These are phyloP conservation scores for Naso thynnoides DNA, from an alignment of 2,797 vertebrate genomes.

Conservation along the genomic window DNA sequence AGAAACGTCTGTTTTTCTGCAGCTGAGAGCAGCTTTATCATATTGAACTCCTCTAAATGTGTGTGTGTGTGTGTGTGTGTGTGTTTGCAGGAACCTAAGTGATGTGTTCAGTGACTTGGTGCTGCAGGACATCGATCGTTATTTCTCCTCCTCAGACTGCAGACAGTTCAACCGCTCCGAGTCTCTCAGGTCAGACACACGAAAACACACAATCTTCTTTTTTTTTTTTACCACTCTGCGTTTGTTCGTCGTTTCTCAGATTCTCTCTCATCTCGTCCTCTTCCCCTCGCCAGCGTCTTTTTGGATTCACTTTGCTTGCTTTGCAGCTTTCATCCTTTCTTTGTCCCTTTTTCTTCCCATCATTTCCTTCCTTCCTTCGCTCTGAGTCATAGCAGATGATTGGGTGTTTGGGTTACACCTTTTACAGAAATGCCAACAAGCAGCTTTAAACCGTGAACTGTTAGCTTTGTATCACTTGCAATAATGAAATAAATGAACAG, in stretches of 20 bases:
- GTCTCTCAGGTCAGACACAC: constrained; percentile 86
- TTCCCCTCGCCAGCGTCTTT: not conserved
- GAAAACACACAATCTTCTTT: no score
- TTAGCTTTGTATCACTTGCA: no score
- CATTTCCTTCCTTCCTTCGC: no score
- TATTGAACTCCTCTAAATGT: not conserved
- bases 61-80: not conserved
- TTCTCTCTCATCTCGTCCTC: not conserved
- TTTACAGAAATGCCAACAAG: no score
- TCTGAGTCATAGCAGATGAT: no score
- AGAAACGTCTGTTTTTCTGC: no score
- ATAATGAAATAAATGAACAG: no score
- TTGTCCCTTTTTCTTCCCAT: no score
- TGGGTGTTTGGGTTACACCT: no score
- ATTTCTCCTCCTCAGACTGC: constrained; percentile 90
- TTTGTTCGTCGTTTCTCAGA: rapidly evolving
- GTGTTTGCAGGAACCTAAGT: constrained; percentile 85
- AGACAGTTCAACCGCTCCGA: constrained; percentile 93
- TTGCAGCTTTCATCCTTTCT: no score
- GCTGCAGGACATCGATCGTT: constrained; percentile 89
- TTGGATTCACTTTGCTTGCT: not conserved
- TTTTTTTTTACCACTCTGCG: no score
- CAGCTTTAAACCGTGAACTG: no score
- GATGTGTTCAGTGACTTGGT: constrained; percentile 86
- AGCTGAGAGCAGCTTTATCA: not conserved